Percentiles rank a stretch among this genome's conserved stretches.
phyloP scores from a whole-genome alignment of 2,888 invertebrate species.

The Nemurella pictetii region DNA sequence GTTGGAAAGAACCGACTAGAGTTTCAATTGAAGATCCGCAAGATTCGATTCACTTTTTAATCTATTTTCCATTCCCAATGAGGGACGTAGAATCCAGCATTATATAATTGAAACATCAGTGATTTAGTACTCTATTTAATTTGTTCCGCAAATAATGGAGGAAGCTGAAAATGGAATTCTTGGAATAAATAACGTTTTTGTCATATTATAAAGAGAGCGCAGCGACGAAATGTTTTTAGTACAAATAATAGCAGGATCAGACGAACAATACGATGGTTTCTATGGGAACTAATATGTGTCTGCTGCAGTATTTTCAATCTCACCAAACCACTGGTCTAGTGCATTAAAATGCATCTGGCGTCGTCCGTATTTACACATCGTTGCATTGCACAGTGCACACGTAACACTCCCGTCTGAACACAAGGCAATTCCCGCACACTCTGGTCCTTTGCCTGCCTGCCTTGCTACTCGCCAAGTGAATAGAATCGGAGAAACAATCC shows the following conservation, averaged over 20 bases:
- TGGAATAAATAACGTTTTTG: not conserved
- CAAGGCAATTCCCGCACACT: not conserved
- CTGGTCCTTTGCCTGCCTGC: too few species aligned
- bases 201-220: not conserved
- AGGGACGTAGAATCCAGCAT: not conserved
- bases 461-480: not conserved
- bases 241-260: not conserved
- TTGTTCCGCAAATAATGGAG: not conserved
- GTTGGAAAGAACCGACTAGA: not conserved
- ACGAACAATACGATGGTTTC: not conserved
- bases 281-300: constrained; percentile 26
- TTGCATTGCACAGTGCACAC: not conserved
- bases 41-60: not conserved
- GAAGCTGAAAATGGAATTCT: not conserved
- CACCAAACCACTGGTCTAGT: constrained; percentile 13
- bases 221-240: not conserved
- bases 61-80: not conserved
- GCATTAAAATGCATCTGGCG: constrained; percentile 22
- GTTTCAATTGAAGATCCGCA: not conserved
- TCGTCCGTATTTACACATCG: not conserved
- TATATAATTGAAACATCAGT: not conserved
- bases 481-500: not conserved
- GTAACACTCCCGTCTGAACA: not conserved
- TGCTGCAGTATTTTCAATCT: constrained; percentile 12
- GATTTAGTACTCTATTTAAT: not conserved